Base-by-base conservation (phyloP, 2,888 invertebrate genomes). In the Tipula confusa region DNA sequence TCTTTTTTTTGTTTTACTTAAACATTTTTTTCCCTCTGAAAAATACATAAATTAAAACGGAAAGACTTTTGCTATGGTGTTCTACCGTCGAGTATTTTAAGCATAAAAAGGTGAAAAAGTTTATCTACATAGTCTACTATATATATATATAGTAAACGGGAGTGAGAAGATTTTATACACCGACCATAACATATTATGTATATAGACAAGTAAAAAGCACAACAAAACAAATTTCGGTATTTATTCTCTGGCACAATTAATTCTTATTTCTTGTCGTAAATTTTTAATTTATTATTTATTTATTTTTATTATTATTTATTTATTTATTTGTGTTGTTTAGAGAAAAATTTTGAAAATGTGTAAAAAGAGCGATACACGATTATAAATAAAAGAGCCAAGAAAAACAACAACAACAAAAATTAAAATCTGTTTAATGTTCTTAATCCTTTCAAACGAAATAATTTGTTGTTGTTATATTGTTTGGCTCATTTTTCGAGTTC, bases 41-140 rank as follows among this genome's bases (percentile, higher is more conserved):
- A 64, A 64, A 64, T 64, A 64, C 64, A 64, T 64, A 64, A 64
- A 64, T 64, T 64, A 64, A 64, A 64, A 64, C 43, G 64, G 24
- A 64, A 64, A 64, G 24, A 24, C 38, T 38, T 38, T 38, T 24
- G 24, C 18, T 18, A 24, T 64, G 24, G 18, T 64, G 9, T 24
- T 24, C 1, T 64, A 24, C 24, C 24, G 11, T 11, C 11, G 64
- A 64, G 24, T 64, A 64, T 24, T 64, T n/a, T 64, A 64, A 64
- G 64, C n/a, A n/a, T 64, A 64, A 24, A 64, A 64, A 64, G 64
- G 24, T 64, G 24, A 64, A 64, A 33, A 64, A 64, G 64, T 64
- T 64, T 64, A 64, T 64, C 64, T 64, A 64, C 64, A n/a, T n/a
- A n/a, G n/a, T 24, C 9, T n/a, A 43, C 43, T 43, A 43, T 43